These are phyloP conservation scores for Eubasilissa splendida DNA, from an alignment of 2,888 invertebrate genomes.

Conservation along the genomic window DNA sequence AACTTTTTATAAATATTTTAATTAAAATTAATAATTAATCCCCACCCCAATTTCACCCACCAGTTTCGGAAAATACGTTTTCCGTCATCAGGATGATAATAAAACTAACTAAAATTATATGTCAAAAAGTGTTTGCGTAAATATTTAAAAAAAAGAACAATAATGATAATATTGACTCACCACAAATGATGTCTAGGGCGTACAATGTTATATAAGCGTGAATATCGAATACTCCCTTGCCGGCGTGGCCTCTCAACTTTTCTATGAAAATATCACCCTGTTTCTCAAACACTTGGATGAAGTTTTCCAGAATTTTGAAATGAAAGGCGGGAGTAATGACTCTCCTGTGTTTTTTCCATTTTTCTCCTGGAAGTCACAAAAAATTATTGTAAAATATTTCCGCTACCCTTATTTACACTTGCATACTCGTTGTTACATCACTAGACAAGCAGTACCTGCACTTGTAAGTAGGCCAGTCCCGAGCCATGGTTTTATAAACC, in stretches of 20 bases:
- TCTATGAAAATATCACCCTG: constrained; percentile 74
- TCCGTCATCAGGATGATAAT: too few relatives aligned
- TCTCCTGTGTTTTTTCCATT: constrained; percentile 80
- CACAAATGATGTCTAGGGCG: constrained; percentile 77
- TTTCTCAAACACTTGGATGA: constrained; percentile 79
- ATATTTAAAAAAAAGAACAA: background rate
- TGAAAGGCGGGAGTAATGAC: constrained; percentile 86
- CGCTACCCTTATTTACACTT: too few relatives aligned
- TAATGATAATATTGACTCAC: constrained; percentile 66
- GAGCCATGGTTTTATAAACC: too few relatives aligned
- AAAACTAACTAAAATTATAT: too few relatives aligned
- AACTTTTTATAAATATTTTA: too few relatives aligned
- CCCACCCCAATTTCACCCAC: too few relatives aligned
- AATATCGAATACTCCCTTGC: constrained; percentile 71
- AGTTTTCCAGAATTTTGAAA: constrained; percentile 83
- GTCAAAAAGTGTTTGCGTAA: too few relatives aligned
- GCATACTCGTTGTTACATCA: too few relatives aligned
- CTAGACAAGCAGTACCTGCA: too few relatives aligned
- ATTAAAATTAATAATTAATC: too few relatives aligned
- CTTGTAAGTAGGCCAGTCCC: too few relatives aligned
- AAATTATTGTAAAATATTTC: background rate
- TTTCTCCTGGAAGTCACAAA: constrained; percentile 64
- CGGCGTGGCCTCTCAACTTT: constrained; percentile 69
- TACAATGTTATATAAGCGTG: constrained; percentile 76
- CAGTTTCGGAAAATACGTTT: too few relatives aligned